Evolutionary conservation across 2,113 vertebrate species (phyloP), one percentile per base, ranked within the genome.

Genomic region (Pipra filicauda): DNA sequence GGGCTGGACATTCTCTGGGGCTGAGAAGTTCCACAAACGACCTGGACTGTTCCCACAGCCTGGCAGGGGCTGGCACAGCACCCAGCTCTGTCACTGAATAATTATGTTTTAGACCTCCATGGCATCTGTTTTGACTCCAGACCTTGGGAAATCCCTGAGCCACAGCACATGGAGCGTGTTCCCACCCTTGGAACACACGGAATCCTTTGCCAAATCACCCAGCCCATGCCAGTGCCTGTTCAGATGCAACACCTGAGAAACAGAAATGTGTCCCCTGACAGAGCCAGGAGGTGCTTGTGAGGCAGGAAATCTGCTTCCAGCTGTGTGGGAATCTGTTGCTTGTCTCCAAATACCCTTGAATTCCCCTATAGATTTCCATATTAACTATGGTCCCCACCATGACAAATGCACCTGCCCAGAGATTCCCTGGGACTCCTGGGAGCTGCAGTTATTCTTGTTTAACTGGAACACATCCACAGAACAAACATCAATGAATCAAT

Each of bases 131-230:
- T 33, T 27, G 49, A 14, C 59, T 62, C 11, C 39, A 55, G 11
- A 9, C 3, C 48, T 33, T 39, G 18, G 35, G 35, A 59, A 91
- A 37, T 8, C 8, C 41, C 46, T 22, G 1, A 19, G 22, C 3
- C 3, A 2, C 2, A 6, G 26, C 62, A 20, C 0, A 1, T 3
- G 11, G 57, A 30, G 7, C 10, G 1, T 1, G 13, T 12, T 46
- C 26, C 74, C 11, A 3, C 9, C 15, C 31, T 1, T 8, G 35
- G 20, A 54, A 9, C 30, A 12, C 12, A 26, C 4, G 9, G 44
- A 9, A 1, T 0, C 35, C 33, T 51, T 14, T 61, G n/a, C 70
- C 74, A 27, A 27, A 1, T 7, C 23, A 6, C 18, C 17, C 4
- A 4, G 12, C 8, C 30, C 8, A 6, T 1, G 26, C n/a, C 27